Evolutionary conservation across 2,888 invertebrate species (phyloP), one percentile per base, ranked within the genome.

Genomic region (Drosophila koepferae): DNA sequence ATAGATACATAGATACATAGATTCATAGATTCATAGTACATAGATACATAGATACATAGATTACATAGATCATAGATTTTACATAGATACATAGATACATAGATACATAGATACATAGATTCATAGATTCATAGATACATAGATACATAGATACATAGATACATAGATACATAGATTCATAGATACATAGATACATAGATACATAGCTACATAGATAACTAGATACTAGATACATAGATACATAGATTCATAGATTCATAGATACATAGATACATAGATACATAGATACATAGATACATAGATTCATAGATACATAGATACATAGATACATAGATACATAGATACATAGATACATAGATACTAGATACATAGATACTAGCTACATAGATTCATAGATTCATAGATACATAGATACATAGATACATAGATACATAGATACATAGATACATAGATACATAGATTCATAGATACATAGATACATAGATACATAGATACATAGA

Each of bases 41-140:
- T 20, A 44, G 20, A 44, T 20, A 44, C 12, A 44, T 44, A 44
- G 20, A 44, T 44, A 44, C 14, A 44, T 44, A 20, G 44, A 44
- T 44, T 44, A 44, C 10, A 20, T 44, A 44, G 12, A 44, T 44
- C 20, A 44, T 44, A 44, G 20, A 44, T n/a, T n/a, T n/a, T 20
- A 20, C 20, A 44, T 44, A 44, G 44, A 44, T 20, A 46, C 20
- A 46, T 44, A 44, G 20, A 46, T 46, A 46, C 44, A 46, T 46
- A 46, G 44, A 46, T 46, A 46, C 20, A 46, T 46, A 46, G 20
- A 46, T 46, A 46, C 18, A 46, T 46, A 46, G 44, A 46, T 46
- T 14, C 44, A 46, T 46, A 46, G 20, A 46, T 46, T 23, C 20
- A 46, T 46, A 46, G 23, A 46, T 46, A 46, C 12, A 46, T 46